Evolutionary conservation across 2,888 invertebrate genomes (phyloP).

Genomic region (Eueremaeus valkanovi): DNA sequence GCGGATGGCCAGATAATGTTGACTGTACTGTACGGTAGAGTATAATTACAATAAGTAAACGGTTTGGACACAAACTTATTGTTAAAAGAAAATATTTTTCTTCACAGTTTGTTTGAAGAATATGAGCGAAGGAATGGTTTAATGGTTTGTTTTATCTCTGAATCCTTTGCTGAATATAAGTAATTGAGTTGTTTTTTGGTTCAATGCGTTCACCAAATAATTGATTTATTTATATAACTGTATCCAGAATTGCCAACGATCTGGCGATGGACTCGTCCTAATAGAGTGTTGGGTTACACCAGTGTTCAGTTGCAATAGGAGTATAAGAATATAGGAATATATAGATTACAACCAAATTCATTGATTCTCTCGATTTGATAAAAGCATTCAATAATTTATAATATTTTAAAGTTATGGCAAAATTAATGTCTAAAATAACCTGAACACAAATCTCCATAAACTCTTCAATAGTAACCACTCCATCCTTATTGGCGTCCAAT

Average conservation of each 20-base stretch:
- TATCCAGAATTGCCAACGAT: not conserved
- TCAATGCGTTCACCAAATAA: not conserved
- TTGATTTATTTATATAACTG: not conserved
- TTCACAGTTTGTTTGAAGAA: too few relatives aligned
- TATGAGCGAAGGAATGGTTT: too few relatives aligned
- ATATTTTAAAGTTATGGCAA: not conserved
- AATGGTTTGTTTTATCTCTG: too few relatives aligned
- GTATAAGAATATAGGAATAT: too few relatives aligned
- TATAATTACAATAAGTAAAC: too few relatives aligned
- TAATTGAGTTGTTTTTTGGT: not conserved
- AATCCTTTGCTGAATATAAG: too few relatives aligned
- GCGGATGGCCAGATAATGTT: too few relatives aligned
- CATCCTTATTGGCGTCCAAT: constrained; percentile 76
- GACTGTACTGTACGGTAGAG: too few relatives aligned
- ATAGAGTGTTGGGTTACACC: not conserved
- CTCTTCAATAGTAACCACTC: constrained; percentile 78
- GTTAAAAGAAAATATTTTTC: too few relatives aligned
- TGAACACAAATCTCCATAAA: constrained; percentile 66
- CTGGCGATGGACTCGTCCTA: constrained; percentile 8
- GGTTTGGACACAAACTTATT: too few relatives aligned
- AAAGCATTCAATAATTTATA: constrained; percentile 15
- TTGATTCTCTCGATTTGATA: not conserved
- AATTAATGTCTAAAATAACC: constrained; percentile 37
- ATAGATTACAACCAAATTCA: too few relatives aligned
- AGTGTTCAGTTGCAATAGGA: too few relatives aligned